Conservation (phyloP, 2,113 vertebrate genomes). For the Pterophyllum scalare region DNA sequence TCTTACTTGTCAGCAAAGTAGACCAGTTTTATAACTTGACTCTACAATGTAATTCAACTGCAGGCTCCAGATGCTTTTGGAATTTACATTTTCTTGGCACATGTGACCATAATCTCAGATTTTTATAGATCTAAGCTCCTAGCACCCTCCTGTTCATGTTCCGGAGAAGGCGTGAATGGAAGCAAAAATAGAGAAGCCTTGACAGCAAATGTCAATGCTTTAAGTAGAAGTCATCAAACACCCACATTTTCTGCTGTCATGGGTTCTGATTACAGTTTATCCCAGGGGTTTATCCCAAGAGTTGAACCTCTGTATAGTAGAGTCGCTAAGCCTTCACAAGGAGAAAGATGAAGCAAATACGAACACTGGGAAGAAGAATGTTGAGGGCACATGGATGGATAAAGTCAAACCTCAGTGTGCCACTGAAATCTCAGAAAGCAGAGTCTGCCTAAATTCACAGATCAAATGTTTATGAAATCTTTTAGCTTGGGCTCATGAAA, state of each 20-base stretch:
- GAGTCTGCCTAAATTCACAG: not conserved
- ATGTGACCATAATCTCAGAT: not conserved
- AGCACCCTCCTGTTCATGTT: not conserved
- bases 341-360: not conserved
- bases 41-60: not conserved
- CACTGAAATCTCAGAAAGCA: not conserved
- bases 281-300: not conserved
- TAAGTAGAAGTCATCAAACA: slow-evolving; percentile 1
- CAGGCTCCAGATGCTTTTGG: not conserved
- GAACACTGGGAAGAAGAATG: not conserved
- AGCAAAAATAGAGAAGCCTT: not conserved
- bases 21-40: not conserved
- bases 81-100: not conserved
- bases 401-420: not conserved
- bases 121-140: not conserved
- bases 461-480: not conserved
- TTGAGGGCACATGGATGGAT: not conserved
- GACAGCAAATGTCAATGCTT: slow-evolving; percentile 15
- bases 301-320: not conserved
- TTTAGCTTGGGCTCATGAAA: not conserved
- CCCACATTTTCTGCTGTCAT: slow-evolving; percentile 12
- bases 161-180: not conserved
- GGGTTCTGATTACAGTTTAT: slow-evolving; percentile 1
- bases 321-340: not conserved
- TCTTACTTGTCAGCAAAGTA: not conserved